Base-by-base conservation (phyloP, 1,140 invertebrate species). In the Protaetia brevitarsis region DNA sequence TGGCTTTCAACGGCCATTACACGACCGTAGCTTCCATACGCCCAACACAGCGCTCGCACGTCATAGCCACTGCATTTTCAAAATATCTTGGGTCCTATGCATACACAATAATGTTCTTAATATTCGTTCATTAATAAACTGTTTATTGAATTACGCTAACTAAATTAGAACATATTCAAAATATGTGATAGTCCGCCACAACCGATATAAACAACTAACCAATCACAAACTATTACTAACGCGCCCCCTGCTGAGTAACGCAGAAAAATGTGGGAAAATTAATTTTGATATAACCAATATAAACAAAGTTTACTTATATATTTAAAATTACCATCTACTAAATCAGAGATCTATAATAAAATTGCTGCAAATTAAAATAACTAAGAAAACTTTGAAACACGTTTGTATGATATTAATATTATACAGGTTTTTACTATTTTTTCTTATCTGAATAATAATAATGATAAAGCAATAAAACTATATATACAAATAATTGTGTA, bases 81-180 rank as follows among this genome's bases (percentile, higher is more conserved):
- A 23, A 26, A 51, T n/a, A 51, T 51, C 11, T 51, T 51, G 27
- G 11, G 3, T 58, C 30, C 59, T 36, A 51, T 29, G 30, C 37
- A 5, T 28, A 59, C 11, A 61, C 4, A 11, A 62, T n/a, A 66
- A n/a, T 60, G 10, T 26, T 27, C 36, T 59, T 36, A 13, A 6
- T n/a, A 16, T 4, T 13, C 11, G 16, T 23, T 16, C 51, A 65
- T 26, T 26, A 34, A 29, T 31, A 59, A 59, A 59, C 16, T 59
- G 30, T 29, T 31, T 58, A 8, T 64, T 31, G 64, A 13, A 62
- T 26, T 37, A 7, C 66, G 65, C 63, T 65, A 51, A 62, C 59
- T 36, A 41, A 67, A 69, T 67, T 70, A 68, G 65, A 23, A 67
- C 68, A 72, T 66, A 45, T 71, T 71, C 71, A 74, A 74, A 74